A percentile compares a stretch with the other conserved stretches of the same genome.
These are phyloP conservation scores for Spheniscus mendiculus DNA, from an alignment of 2,113 vertebrate genomes.

Conservation along the genomic window DNA sequence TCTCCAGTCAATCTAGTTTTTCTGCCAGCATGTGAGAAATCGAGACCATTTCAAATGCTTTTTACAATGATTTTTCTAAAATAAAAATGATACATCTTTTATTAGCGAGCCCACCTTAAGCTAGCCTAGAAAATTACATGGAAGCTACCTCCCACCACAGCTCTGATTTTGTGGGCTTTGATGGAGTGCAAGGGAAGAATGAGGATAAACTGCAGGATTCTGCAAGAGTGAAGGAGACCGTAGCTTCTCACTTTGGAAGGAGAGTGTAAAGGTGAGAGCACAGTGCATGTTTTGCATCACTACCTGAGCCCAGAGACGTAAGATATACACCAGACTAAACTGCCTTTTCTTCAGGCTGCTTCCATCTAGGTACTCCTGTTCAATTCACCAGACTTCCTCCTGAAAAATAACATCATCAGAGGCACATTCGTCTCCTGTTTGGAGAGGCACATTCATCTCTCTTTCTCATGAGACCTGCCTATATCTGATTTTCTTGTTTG, in stretches of 20 bases:
- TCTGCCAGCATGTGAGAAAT: background rate
- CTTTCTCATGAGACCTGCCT: background rate
- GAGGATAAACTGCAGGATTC: background rate
- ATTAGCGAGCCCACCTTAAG: background rate
- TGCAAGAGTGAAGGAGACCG: background rate
- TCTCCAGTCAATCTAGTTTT: background rate
- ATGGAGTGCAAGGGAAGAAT: background rate
- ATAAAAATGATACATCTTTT: background rate
- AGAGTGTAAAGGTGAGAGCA: background rate
- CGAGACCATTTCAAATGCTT: background rate
- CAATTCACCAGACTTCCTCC: background rate
- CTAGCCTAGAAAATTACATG: background rate
- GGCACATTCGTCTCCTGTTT: background rate
- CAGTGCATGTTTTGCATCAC: fast-evolving
- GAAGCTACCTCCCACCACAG: background rate
- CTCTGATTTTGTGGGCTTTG: background rate
- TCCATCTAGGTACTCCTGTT: background rate
- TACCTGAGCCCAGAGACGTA: background rate
- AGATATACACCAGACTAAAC: background rate
- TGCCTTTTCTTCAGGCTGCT: background rate
- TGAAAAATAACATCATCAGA: background rate
- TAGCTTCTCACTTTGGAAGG: background rate
- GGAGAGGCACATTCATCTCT: background rate
- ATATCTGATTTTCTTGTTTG: background rate
- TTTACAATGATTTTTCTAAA: background rate